Base-by-base conservation (phyloP, 2,888 invertebrate species). In the Campoletis raptor region DNA sequence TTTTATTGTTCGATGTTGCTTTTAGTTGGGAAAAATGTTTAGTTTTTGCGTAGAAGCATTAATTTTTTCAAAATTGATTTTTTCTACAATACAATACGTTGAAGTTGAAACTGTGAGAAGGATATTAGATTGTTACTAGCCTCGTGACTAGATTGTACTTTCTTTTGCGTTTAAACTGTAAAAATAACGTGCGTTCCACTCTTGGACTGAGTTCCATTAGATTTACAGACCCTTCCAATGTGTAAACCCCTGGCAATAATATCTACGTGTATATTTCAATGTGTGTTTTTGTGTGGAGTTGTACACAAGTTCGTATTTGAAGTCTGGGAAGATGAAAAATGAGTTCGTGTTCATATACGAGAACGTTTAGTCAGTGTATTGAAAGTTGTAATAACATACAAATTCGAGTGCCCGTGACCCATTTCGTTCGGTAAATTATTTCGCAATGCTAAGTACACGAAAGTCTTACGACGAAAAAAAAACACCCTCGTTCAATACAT, bases 401-500 rank as follows among this genome's bases (percentile, higher is more conserved):
- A 74, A 83, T 78, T 69, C 69, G 69, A 81, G 54, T 84, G 86
- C 37, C 83, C 83, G 73, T 86, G 86, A 84, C 86, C 86, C 45
- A 86, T 86, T 83, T 86, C 15, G 10, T 30, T 45, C 3, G 21
- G 36, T 52, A 79, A 36, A 61, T 80, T 52, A 40, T 80, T 83
- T 80, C 76, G 77, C 79, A 70, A 76, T 64, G 30, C 54, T 66
- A 37, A 64, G 18, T 54, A 64, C 52, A 69, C 61, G 24, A 45
- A n/a, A 24, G 54, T 15, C 57, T 0, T 21, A 10, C 18, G 54
- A 54, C 8, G n/a, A 21, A 52, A 52, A 8, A 21, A 54, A 21
- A n/a, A 21, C 54, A 9, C 21, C 21, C 10, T 54, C 21, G 9
- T 21, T 21, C 21, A 21, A 21, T 21, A 9, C 21, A 2, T 10